phyloP scores from a whole-genome alignment of 2,797 vertebrate species.

The Pachyuromys duprasi region DNA sequence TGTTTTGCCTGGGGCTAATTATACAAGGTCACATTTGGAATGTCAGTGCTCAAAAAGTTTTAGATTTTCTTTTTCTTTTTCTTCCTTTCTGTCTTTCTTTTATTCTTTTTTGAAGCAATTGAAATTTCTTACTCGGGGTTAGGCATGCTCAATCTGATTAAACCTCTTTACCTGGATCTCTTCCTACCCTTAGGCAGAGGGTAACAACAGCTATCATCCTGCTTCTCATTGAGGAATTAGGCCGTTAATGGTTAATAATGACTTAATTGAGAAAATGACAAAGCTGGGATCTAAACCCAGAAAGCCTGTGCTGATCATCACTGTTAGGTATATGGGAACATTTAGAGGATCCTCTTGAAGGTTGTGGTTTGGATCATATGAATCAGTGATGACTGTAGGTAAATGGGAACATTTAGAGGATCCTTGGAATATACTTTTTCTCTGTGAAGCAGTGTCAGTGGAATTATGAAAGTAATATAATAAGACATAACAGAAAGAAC shows the following conservation, averaged over 20 bases:
- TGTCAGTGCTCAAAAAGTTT: not conserved
- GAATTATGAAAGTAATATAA: not conserved
- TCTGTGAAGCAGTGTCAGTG: too few species aligned
- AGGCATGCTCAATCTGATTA: not conserved
- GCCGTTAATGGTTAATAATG: not conserved
- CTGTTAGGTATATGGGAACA: fast-evolving
- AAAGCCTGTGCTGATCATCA: not conserved
- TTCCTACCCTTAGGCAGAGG: not conserved
- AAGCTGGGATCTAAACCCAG: not conserved
- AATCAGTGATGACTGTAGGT: not conserved
- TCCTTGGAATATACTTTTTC: not conserved
- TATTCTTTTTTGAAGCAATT: not conserved
- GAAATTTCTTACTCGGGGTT: not conserved
- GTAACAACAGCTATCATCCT: not conserved
- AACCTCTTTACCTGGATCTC: not conserved
- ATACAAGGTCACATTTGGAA: not conserved
- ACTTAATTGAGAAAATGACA: not conserved
- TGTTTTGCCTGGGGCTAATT: not conserved
- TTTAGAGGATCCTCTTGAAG: not conserved
- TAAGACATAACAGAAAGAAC: not conserved
- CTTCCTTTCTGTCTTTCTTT: too few species aligned
- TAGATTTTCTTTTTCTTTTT: too few species aligned
- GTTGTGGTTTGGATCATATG: not conserved
- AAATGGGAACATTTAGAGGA: fast-evolving
- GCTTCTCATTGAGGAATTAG: not conserved